Base-by-base conservation (phyloP, 1,140 invertebrate genomes). In the Eupristina koningsbergeri region DNA sequence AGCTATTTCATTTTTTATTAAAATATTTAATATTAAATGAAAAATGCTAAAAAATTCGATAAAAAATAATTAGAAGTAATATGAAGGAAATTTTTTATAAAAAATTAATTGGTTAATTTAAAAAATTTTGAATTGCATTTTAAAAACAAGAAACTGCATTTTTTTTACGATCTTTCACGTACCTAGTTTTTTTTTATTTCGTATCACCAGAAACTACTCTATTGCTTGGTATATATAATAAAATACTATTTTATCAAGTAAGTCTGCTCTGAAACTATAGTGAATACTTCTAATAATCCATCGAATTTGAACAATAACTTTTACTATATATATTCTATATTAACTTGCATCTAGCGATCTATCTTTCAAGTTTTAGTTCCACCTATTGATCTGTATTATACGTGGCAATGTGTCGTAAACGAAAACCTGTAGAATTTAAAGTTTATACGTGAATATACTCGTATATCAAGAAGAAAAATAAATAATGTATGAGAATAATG, bases 401-500 rank as follows among this genome's bases (percentile, higher is more conserved):
- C 11, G 50, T 11, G 29, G 26, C 34, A 45, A 3, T 63, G 17
- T 3, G 58, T 39, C 36, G 45, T 50, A 79, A 41, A 61, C 15
- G 19, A 36, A 76, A 29, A 76, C 7, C 67, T 69, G 31, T 13
- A 22, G 34, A 69, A 39, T 69, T 69, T 39, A 22, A 39, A 69
- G 15, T 69, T 22, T 39, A 69, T 69, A 69, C 6, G 19, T 36
- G 31, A 1, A 26, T 39, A 34, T 39, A 1, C 19, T 34, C 13
- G 22, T 41, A 34, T 22, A 17, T 39, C 6, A 45, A 69, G 26
- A 39, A 11, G 31, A 39, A 77, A 63, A 39, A 80, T 73, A 71
- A 53, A 80, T 80, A 73, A 80, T 73, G 67, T 41, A 41, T 36
- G 50, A 71, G 50, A 58, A 41, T 71, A 31, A n/a, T 31, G 73